Evolutionary conservation across 1,140 invertebrate genomes (phyloP).

Genomic region (Goniozus legneri): DNA sequence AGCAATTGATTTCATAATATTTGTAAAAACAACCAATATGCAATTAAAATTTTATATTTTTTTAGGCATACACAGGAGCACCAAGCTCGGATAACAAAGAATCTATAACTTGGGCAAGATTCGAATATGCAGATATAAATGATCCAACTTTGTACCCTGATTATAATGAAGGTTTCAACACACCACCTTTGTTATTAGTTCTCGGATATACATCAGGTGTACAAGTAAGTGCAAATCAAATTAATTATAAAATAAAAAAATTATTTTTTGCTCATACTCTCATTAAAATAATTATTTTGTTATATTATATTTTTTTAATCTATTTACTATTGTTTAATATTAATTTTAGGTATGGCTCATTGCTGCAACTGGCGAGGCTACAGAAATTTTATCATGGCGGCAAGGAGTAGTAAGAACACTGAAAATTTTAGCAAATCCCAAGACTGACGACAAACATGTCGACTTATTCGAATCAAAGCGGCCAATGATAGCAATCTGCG

Average conservation of each 20-base stretch:
- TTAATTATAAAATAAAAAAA: not conserved
- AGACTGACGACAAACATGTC: conserved; percentile 53
- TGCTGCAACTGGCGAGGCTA: conserved; percentile 81
- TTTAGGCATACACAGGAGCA: conserved; percentile 59
- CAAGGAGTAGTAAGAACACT: conserved; percentile 82
- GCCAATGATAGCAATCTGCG: conserved; percentile 84
- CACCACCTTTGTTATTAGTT: conserved; percentile 77
- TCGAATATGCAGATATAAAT: conserved; percentile 81
- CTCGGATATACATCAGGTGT: conserved; percentile 80
- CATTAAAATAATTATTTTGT: no score
- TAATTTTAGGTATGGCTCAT: conserved; percentile 67
- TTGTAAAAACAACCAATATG: conserved; percentile 6
- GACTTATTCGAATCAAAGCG: conserved; percentile 74
- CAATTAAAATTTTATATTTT: no score
- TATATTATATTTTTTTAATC: conserved; percentile 4
- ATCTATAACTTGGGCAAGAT: conserved; percentile 71
- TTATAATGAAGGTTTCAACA: conserved; percentile 64
- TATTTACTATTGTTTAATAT: conserved; percentile 1
- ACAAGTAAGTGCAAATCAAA: conserved; percentile 59
- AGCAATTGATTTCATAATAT: conserved; percentile 1
- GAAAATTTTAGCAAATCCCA: conserved; percentile 77
- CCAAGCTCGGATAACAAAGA: conserved; percentile 65
- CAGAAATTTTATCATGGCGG: conserved; percentile 86
- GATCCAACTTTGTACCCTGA: conserved; percentile 68
- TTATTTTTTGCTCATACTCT: conserved; percentile 8